A percentile compares a stretch with the other conserved stretches of the same genome.
These are phyloP conservation scores for Larimichthys polyactis DNA, from an alignment of 2,113 vertebrate species.

Conservation along the genomic window DNA sequence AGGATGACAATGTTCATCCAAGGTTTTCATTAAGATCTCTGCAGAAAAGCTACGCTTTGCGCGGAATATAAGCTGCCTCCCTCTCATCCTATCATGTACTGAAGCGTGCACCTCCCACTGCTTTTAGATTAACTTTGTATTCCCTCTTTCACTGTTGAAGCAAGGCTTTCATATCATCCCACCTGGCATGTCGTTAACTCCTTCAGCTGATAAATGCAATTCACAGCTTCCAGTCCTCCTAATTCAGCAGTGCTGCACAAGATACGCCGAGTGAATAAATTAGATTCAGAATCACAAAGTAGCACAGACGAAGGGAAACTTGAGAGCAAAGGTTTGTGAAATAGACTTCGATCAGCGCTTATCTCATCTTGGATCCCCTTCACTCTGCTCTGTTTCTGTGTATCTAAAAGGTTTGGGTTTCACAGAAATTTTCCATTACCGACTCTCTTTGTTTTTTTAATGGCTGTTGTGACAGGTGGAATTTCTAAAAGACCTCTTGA, in stretches of 20 bases:
- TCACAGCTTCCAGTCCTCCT: conserved; percentile 70
- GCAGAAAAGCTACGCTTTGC: conserved; percentile 59
- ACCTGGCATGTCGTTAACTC: conserved; percentile 73
- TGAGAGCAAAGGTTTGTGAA: conserved; percentile 58
- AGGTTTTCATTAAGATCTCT: conserved; percentile 72
- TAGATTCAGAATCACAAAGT: conserved; percentile 55
- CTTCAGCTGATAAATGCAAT: conserved; percentile 72
- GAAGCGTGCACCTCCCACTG: conserved; percentile 54
- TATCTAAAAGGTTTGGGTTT: conserved; percentile 48
- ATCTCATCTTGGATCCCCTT: conserved; percentile 45
- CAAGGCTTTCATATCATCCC: conserved; percentile 70
- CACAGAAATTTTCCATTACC: conserved; percentile 32
- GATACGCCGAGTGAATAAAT: conserved; percentile 69
- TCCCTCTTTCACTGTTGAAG: conserved; percentile 62
- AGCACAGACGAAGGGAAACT: conserved; percentile 25
- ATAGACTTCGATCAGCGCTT: conserved; percentile 54
- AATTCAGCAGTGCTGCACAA: conserved; percentile 65
- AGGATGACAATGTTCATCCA: conserved; percentile 63
- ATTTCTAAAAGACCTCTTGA: conserved; percentile 21
- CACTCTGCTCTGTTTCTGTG: conserved; percentile 26
- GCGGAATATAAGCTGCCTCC: conserved; percentile 53
- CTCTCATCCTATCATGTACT: conserved; percentile 59
- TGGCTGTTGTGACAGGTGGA: conserved; percentile 47
- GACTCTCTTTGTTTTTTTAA: conserved; percentile 48
- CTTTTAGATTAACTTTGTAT: conserved; percentile 76